Evolutionary conservation across 37 sponge, comb jelly and placozoan species (phyloP).

Genomic region (Cladorhizidae sp.): DNA sequence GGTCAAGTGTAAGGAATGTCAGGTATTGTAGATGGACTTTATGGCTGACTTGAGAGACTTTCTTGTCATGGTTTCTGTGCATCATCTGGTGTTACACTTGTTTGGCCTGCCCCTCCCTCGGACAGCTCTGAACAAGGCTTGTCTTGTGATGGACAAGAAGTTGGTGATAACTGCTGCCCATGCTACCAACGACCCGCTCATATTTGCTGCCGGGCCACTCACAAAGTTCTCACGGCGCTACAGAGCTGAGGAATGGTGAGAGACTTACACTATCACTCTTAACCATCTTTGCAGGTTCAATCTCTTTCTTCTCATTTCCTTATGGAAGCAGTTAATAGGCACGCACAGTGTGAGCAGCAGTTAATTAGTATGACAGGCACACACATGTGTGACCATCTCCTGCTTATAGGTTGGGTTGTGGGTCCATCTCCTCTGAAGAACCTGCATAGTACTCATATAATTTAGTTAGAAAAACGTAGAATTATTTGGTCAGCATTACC

Average conservation of each 20-base stretch:
- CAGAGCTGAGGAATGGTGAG: constrained; percentile 77
- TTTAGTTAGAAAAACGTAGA: no score
- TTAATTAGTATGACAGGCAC: no score
- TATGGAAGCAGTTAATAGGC: no score
- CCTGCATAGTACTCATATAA: no score
- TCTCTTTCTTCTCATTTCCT: no score
- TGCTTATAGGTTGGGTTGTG: no score
- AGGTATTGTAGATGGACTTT: background rate
- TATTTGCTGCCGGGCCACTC: constrained; percentile 92
- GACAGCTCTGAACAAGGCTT: constrained; percentile 95
- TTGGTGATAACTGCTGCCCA: constrained; percentile 83
- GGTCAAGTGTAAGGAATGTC: background rate
- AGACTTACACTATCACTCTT: background rate
- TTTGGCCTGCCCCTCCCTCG: background rate
- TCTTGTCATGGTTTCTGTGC: background rate
- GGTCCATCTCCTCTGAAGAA: no score
- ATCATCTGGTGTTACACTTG: background rate
- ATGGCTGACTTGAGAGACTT: no score
- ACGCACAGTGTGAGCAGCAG: no score
- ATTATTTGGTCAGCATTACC: no score
- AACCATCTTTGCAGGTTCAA: no score
- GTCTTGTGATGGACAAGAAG: constrained; percentile 91
- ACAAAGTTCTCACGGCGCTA: constrained; percentile 93
- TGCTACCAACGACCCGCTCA: constrained; percentile 87
- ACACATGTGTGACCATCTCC: no score